Base-by-base conservation (phyloP, 2,888 invertebrate genomes). In the Dascillus cervinus region DNA sequence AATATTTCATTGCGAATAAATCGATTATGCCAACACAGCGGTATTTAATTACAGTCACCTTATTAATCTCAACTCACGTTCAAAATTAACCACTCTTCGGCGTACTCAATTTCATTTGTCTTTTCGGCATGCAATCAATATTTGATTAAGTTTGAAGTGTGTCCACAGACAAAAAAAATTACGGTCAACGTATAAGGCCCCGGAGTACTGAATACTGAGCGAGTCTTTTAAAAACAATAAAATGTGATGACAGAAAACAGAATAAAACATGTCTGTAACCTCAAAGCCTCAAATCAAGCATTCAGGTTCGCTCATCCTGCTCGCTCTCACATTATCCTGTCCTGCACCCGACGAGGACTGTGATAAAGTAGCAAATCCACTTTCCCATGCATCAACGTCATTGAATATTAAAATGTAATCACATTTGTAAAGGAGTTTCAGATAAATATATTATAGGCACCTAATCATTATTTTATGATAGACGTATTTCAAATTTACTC, bases 361-460 rank as follows among this genome's bases (percentile, higher is more conserved):
- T 46, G 47, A 52, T 49, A 49, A 46, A 46, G 52, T 44, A 49
- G 45, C 52, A 53, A 52, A 52, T 46, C 49, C 47, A 45, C 48
- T 49, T 50, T 50, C 52, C 46, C 53, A 53, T 53, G 50, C 50
- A 52, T 52, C 45, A 43, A 31, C 45, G 41, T 54, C 57, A 58
- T 59, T 42, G 50, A 58, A 58, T 56, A 56, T 59, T 59, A 57
- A 59, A 58, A 58, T 56, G 53, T 59, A 59, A 59, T 58, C 59
- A 57, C 59, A 57, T 58, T 59, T 56, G 54, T 55, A 58, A 59
- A 53, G 51, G 51, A 51, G 50, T 50, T 49, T 49, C 47, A 47
- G 41, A 40, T 43, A 41, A 49, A 47, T 46, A 44, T 43, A 37
- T 45, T 37, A 42, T 44, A 34, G 35, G 41, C n/a, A n/a, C n/a